Conservation (phyloP, 2,888 invertebrate genomes). For the Limnephilus auricula region DNA sequence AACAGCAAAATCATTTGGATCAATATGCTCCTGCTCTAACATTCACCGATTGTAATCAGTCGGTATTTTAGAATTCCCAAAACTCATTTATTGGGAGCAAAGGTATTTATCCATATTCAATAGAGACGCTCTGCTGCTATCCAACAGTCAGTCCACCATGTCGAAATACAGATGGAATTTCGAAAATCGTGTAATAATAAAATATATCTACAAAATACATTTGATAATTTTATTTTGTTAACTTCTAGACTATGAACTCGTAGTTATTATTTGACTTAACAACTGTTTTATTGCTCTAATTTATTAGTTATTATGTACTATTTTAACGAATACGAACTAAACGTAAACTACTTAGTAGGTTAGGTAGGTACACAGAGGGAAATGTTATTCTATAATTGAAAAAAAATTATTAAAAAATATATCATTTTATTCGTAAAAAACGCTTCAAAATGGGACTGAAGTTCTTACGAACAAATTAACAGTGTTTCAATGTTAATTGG, state of each 20-base stretch:
- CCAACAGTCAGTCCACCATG: neutral
- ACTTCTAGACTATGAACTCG: neutral
- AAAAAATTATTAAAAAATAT: too few relatives aligned
- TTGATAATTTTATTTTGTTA: neutral
- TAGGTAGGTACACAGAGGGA: too few relatives aligned
- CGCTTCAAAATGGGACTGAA: too few relatives aligned
- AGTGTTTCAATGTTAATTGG: too few relatives aligned
- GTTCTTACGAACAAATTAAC: too few relatives aligned
- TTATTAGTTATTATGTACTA: too few relatives aligned
- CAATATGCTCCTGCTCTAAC: neutral
- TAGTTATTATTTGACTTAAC: neutral
- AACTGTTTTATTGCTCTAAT: too few relatives aligned
- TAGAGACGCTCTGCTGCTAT: neutral
- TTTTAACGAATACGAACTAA: too few relatives aligned
- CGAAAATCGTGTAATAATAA: neutral
- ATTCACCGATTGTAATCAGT: neutral
- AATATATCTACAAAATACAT: neutral
- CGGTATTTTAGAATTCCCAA: slow-evolving; percentile 2
- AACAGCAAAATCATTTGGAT: neutral
- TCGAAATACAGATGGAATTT: neutral
- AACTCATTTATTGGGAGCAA: slow-evolving; percentile 2
- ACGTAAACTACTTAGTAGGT: too few relatives aligned
- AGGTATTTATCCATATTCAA: neutral
- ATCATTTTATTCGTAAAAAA: too few relatives aligned
- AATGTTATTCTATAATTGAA: too few relatives aligned